Base-by-base conservation (phyloP, 2,113 vertebrate species). In the Melanerpes aurifrons region DNA sequence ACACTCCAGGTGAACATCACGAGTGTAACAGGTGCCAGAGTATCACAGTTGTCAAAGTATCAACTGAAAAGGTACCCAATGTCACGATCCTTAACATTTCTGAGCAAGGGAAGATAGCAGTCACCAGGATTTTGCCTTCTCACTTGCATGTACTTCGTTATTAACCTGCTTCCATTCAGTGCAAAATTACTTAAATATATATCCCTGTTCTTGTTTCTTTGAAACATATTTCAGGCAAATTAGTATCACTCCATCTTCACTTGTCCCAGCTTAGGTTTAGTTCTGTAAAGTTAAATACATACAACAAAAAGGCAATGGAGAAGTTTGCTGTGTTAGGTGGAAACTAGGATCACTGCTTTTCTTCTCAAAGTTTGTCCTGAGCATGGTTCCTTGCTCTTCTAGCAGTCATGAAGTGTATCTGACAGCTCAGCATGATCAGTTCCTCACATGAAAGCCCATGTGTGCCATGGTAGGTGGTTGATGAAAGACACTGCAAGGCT, bases 71-170 rank as follows among this genome's bases (percentile, higher is more conserved):
- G 37, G 68, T 75, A 69, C 82, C 63, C 58, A 69, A 37, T 9
- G 26, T 8, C 82, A 40, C 2, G 37, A 15, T 77, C 32, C 2
- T 12, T 3, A 17, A 12, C 66, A 6, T 0, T 59, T 22, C 47
- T 17, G 50, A 53, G 50, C 22, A 53, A 53, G 22, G 50, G 54
- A 56, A 56, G 54, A 56, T 24, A 2, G 24, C 15, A 6, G 50
- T 72, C 40, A 9, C 0, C 16, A 79, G 61, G 57, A 35, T 6
- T 93, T 22, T 70, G 53, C 47, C 54, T 70, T 69, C 63, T 58
- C 50, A 4, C 20, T 11, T 18, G 15, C 75, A 35, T 0, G 3
- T 28, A 68, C 50, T 29, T 66, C 3, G 4, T 18, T 59, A 59
- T 22, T 32, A 75, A 59, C 10, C 35, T 22, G 40, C 62, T 75